Conservation (phyloP, 2,113 vertebrate genomes). For the Ptychochromis oligacanthus region DNA sequence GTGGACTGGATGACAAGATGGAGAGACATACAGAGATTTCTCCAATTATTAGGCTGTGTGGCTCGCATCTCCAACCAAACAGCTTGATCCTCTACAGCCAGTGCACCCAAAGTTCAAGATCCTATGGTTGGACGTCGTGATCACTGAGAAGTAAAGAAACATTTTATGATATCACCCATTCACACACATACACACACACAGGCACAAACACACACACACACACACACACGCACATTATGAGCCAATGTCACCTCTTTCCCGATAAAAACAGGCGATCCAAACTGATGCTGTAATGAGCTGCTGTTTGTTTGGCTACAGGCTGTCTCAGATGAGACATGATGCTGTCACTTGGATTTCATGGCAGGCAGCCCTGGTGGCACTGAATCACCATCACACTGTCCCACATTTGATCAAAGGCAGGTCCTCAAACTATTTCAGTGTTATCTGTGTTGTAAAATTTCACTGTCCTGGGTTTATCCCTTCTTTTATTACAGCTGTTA, state of each 20-base stretch:
- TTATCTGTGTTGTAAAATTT: background rate
- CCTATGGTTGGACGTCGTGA: background rate
- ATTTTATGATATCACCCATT: background rate
- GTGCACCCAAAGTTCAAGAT: constrained; percentile 22
- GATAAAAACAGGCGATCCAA: constrained; percentile 3
- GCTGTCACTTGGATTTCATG: constrained; percentile 44
- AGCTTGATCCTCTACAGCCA: too few relatives aligned
- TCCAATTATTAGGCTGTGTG: background rate
- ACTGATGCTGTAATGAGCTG: constrained; percentile 45
- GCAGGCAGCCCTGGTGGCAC: constrained; percentile 23
- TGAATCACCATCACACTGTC: constrained; percentile 42
- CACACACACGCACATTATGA: constrained; percentile 1
- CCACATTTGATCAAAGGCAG: background rate
- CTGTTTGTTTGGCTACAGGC: constrained; percentile 58
- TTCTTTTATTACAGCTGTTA: background rate
- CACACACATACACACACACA: too few relatives aligned
- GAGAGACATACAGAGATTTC: too few relatives aligned
- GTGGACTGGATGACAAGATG: too few relatives aligned
- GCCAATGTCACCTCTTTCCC: constrained; percentile 44
- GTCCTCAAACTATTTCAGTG: background rate
- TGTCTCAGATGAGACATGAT: constrained; percentile 43
- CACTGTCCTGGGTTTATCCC: background rate
- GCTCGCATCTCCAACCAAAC: background rate
- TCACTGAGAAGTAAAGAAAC: constrained; percentile 10
- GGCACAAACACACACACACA: too few relatives aligned